These are phyloP conservation scores for Aphrophora alni DNA, from an alignment of 2,888 invertebrate genomes.

Conservation along the genomic window DNA sequence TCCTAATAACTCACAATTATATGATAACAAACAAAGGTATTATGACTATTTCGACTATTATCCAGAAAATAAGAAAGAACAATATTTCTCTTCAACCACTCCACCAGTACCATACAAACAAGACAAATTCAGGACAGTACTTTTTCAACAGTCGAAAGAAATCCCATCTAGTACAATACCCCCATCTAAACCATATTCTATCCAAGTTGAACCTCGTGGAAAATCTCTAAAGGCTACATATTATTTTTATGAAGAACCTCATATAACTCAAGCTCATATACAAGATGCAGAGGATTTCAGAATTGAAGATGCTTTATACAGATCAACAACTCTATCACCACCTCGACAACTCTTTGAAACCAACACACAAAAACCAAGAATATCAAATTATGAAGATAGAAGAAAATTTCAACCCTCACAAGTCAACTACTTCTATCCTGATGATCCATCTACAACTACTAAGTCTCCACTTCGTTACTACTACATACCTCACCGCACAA, in stretches of 20 bases:
- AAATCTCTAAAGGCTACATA: slow-evolving; percentile 59
- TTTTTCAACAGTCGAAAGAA: slow-evolving; percentile 20
- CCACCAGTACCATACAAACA: slow-evolving; percentile 18
- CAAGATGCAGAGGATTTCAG: slow-evolving; percentile 25
- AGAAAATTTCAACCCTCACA: slow-evolving; percentile 36
- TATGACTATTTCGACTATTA: slow-evolving; percentile 27
- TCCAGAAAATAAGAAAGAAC: slow-evolving; percentile 19
- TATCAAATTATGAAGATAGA: neutral
- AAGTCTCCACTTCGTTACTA: slow-evolving; percentile 31
- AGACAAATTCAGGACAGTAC: slow-evolving; percentile 15
- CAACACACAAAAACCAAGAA: slow-evolving; percentile 25
- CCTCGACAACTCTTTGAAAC: slow-evolving; percentile 7
- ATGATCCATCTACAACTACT: slow-evolving; percentile 20
- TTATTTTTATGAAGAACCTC: slow-evolving; percentile 70
- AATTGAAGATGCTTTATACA: slow-evolving; percentile 8
- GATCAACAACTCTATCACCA: slow-evolving; percentile 12
- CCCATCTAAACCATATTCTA: slow-evolving; percentile 24
- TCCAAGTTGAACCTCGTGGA: slow-evolving; percentile 26
- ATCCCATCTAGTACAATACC: slow-evolving; percentile 17
- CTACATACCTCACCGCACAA: slow-evolving; percentile 31
- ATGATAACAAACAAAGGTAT: slow-evolving; percentile 31
- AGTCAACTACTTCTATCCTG: slow-evolving; percentile 33
- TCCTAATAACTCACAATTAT: slow-evolving; percentile 29
- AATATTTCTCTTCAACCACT: slow-evolving; percentile 27
- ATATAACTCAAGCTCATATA: slow-evolving; percentile 29